A percentile compares a stretch with the other conserved stretches of the same genome.
These are phyloP conservation scores for Neostethus bicornis DNA, from an alignment of 2,797 vertebrate genomes.

Conservation along the genomic window DNA sequence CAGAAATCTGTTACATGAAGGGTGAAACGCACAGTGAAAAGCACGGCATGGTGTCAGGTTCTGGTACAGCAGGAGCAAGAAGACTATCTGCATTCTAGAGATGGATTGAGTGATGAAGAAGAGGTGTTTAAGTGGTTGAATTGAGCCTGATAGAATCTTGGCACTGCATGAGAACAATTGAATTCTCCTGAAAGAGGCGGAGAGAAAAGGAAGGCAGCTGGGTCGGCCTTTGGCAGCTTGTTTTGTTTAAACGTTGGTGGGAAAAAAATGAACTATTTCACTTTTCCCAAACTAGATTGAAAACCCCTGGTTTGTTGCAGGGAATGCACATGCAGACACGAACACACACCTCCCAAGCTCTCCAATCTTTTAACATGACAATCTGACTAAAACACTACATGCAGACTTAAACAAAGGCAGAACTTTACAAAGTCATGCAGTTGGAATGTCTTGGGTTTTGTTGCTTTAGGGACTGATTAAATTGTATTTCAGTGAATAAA, in stretches of 20 bases:
- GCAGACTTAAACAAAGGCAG: slow-evolving; percentile 69
- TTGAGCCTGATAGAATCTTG: slow-evolving; percentile 42
- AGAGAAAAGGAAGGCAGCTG: slow-evolving; percentile 72
- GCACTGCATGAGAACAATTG: slow-evolving; percentile 45
- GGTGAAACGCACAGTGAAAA: slow-evolving; percentile 42
- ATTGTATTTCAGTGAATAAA: slow-evolving; percentile 26
- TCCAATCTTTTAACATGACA: slow-evolving; percentile 37
- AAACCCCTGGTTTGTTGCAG: slow-evolving; percentile 25
- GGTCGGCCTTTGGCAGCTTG: slow-evolving; percentile 60
- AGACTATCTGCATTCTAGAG: slow-evolving; percentile 5
- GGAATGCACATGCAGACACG: slow-evolving; percentile 25
- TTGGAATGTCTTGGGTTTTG: slow-evolving; percentile 69
- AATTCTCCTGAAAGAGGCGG: slow-evolving; percentile 55
- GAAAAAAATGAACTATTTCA: slow-evolving; percentile 17
- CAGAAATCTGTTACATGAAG: slow-evolving; percentile 35
- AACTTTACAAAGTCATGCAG: slow-evolving; percentile 73
- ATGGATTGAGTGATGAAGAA: slow-evolving; percentile 35
- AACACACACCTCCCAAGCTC: slow-evolving; percentile 27
- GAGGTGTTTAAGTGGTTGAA: slow-evolving; percentile 20
- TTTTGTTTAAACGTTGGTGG: slow-evolving; percentile 35
- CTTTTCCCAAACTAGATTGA: slow-evolving; percentile 53
- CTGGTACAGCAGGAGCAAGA: slow-evolving; percentile 36
- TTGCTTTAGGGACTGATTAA: slow-evolving; percentile 39
- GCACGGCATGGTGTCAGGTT: slow-evolving; percentile 35
- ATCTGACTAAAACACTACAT: slow-evolving; percentile 65